These are phyloP conservation scores for Zeuzera pyrina DNA, from an alignment of 2,888 invertebrate genomes.

Conservation along the genomic window DNA sequence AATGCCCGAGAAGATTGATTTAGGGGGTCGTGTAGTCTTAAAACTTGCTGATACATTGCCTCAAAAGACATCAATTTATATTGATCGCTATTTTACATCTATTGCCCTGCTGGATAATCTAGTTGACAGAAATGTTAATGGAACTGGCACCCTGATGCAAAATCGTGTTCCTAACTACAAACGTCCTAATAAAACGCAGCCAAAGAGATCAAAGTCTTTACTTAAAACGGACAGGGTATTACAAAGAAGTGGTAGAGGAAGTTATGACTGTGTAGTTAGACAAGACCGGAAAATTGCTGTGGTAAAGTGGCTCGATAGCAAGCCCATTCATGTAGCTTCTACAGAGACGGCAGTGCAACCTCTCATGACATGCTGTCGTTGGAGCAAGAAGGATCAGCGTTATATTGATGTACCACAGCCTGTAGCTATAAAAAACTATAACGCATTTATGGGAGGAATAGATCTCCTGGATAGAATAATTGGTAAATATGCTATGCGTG, in stretches of 20 bases:
- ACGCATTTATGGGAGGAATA: constrained; percentile 15
- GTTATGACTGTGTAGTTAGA: constrained; percentile 10
- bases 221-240: neutral
- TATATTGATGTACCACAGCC: constrained; percentile 12
- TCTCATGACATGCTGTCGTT: constrained; percentile 8
- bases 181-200: no score
- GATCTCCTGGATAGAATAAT: constrained; percentile 14
- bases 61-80: no score
- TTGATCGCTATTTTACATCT: no score
- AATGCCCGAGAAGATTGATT: no score
- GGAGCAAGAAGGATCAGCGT: constrained; percentile 7
- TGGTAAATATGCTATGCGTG: constrained; percentile 15
- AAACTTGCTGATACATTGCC: no score
- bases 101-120: no score
- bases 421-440: constrained; percentile 12
- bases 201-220: no score
- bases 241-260: constrained; percentile 1
- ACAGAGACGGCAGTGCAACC: constrained; percentile 10
- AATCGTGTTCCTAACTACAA: no score
- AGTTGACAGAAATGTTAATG: no score
- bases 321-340: constrained; percentile 10
- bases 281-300: constrained; percentile 7
- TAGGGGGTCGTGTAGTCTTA: no score
- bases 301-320: constrained; percentile 8
- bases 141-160: no score